Evolutionary conservation across 2,888 invertebrate species (phyloP).

Genomic region (Adela reaumurella): DNA sequence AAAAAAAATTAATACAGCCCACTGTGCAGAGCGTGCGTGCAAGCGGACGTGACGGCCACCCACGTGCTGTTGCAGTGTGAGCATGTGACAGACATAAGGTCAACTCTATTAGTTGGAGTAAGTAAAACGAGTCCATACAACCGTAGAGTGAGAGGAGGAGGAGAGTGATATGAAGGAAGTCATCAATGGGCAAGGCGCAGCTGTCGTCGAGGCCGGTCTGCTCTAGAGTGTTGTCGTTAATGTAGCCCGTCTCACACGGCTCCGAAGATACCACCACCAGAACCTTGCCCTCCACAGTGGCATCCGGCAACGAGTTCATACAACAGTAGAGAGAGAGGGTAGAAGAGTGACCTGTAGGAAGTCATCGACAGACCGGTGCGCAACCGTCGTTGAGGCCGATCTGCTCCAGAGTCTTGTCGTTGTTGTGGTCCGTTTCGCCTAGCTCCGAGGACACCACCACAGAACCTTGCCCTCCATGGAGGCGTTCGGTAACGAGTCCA

Average conservation of each 20-base stretch:
- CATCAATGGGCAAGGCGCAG: constrained; percentile 80
- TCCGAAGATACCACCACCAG: constrained; percentile 89
- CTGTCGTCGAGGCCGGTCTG: constrained; percentile 81
- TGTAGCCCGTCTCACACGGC: constrained; percentile 86
- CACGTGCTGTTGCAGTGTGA: too few relatives aligned
- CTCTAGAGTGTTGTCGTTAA: constrained; percentile 69
- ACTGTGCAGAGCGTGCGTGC: too few relatives aligned
- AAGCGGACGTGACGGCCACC: too few relatives aligned
- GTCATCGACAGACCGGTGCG: constrained; percentile 79
- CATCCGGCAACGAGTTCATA: too few relatives aligned
- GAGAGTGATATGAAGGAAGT: constrained; percentile 63
- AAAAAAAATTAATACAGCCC: too few relatives aligned
- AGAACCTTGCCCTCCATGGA: constrained; percentile 81
- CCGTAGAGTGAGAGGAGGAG: too few relatives aligned
- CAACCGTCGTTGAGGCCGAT: constrained; percentile 81
- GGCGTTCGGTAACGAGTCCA: constrained; percentile 95
- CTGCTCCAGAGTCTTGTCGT: constrained; percentile 70
- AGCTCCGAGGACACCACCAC: constrained; percentile 92
- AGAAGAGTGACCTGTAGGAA: too few relatives aligned
- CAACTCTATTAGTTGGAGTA: neutral
- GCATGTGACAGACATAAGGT: neutral
- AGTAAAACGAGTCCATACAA: too few relatives aligned
- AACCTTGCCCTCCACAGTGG: constrained; percentile 82
- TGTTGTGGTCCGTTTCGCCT: constrained; percentile 84
- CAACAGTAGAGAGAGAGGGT: too few relatives aligned